These are phyloP conservation scores for Drosophila miranda DNA, from an alignment of 1,140 invertebrate species.

Conservation along the genomic window DNA sequence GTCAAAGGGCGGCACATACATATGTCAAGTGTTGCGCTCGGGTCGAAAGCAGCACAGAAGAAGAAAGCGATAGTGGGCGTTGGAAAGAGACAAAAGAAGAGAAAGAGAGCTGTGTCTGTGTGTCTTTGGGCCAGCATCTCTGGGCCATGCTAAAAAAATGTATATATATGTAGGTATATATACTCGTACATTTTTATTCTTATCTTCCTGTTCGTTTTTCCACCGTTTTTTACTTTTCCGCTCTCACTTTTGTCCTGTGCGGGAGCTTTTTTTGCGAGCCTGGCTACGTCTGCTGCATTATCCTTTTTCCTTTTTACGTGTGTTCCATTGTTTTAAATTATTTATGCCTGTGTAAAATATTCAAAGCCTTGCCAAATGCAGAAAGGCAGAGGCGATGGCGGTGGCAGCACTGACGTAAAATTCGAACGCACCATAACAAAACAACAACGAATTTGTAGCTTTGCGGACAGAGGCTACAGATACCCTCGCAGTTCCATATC, in stretches of 20 bases:
- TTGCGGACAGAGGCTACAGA: too few relatives aligned
- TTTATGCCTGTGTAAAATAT: slow-evolving; percentile 80
- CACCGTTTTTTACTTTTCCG: slow-evolving; percentile 35
- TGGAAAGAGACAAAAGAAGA: too few relatives aligned
- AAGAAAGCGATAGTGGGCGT: slow-evolving; percentile 1
- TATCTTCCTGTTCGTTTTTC: slow-evolving; percentile 54
- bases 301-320: slow-evolving; percentile 73
- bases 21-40: slow-evolving; percentile 70
- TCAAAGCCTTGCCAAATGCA: slow-evolving; percentile 68
- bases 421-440: slow-evolving; percentile 58
- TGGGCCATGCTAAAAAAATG: slow-evolving; percentile 38
- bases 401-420: slow-evolving; percentile 50
- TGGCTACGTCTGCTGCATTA: slow-evolving; percentile 55
- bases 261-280: slow-evolving; percentile 51
- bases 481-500: too few relatives aligned
- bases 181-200: slow-evolving; percentile 73
- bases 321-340: slow-evolving; percentile 80
- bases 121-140: slow-evolving; percentile 42
- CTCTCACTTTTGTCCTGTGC: slow-evolving; percentile 67
- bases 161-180: slow-evolving; percentile 8
- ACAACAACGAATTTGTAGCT: background rate
- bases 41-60: slow-evolving; percentile 13
- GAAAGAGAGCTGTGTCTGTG: slow-evolving; percentile 8
- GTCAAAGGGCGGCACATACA: slow-evolving; percentile 79
- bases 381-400: slow-evolving; percentile 1